Conservation (phyloP, 2,888 invertebrate species). For the Ochropleura leucogaster region DNA sequence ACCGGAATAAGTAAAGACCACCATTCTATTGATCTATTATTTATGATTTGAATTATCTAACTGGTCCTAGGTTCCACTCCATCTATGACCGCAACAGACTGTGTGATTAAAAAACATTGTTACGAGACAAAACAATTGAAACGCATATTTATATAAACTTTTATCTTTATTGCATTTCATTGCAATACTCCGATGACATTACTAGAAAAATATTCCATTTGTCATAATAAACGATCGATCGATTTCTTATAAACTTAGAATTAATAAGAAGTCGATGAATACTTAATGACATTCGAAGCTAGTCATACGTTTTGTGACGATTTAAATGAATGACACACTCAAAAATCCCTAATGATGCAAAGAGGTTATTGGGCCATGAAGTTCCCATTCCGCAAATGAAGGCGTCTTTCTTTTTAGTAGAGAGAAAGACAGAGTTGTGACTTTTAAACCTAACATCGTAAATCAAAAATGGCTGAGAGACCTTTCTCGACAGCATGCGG, state of each 20-base stretch:
- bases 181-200: slow-evolving; percentile 12
- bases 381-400: neutral
- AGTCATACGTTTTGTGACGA: slow-evolving; percentile 19
- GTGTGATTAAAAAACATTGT: neutral
- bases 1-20: neutral
- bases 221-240: slow-evolving; percentile 18
- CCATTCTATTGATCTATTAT: neutral
- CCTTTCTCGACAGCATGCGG: no score
- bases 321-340: neutral
- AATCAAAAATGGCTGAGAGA: no score
- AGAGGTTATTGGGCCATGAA: neutral
- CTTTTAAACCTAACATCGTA: no score
- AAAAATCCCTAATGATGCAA: neutral
- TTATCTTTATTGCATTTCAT: slow-evolving; percentile 31
- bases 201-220: slow-evolving; percentile 27
- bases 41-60: neutral
- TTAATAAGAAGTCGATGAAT: slow-evolving; percentile 27
- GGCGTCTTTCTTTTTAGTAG: no score
- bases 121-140: neutral
- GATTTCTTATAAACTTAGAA: neutral
- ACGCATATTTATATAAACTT: neutral
- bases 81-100: neutral
- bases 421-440: neutral
- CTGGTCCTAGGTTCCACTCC: neutral
- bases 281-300: neutral